These are phyloP conservation scores for Zaprionus lineosus DNA, from an alignment of 2,888 invertebrate species.

Conservation along the genomic window DNA sequence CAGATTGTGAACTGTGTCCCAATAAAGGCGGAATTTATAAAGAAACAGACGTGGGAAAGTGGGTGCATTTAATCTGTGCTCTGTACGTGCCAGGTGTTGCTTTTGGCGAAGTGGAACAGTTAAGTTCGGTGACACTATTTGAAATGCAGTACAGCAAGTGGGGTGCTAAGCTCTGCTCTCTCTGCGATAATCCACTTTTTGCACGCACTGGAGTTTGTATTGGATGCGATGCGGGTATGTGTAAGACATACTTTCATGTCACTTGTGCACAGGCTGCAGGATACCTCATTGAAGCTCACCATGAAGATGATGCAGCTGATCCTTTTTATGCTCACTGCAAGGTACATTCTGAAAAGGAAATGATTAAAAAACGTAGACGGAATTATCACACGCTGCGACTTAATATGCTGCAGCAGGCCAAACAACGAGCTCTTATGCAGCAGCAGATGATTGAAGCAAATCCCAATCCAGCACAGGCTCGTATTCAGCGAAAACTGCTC, in stretches of 20 bases:
- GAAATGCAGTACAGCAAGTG: conserved; percentile 99
- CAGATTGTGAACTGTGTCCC: conserved; percentile 97
- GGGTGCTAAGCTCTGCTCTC: conserved; percentile 95
- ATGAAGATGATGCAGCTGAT: conserved; percentile 96
- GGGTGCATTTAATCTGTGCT: conserved; percentile 99
- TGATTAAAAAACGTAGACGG: conserved; percentile 90
- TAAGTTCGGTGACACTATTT: conserved; percentile 96
- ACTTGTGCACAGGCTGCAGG: conserved; percentile 98
- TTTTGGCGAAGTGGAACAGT: conserved; percentile 96
- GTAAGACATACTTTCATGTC: conserved; percentile 98
- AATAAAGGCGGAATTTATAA: conserved; percentile 96
- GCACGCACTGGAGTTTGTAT: conserved; percentile 97
- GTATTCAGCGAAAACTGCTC: conserved; percentile 91
- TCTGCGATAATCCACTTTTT: conserved; percentile 93
- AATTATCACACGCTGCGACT: conserved; percentile 93
- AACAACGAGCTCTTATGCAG: conserved; percentile 63
- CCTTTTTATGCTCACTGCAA: conserved; percentile 99
- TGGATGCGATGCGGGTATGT: conserved; percentile 99
- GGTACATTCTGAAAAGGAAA: conserved; percentile 95
- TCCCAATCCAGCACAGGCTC: conserved; percentile 87
- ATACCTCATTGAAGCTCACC: conserved; percentile 94
- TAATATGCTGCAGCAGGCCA: conserved; percentile 88
- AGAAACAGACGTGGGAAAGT: conserved; percentile 98
- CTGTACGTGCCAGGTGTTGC: conserved; percentile 98
- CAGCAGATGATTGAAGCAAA: conserved; percentile 66